phyloP scores from a whole-genome alignment of 2,888 invertebrate genomes.

The Megalurothrips usitatus region DNA sequence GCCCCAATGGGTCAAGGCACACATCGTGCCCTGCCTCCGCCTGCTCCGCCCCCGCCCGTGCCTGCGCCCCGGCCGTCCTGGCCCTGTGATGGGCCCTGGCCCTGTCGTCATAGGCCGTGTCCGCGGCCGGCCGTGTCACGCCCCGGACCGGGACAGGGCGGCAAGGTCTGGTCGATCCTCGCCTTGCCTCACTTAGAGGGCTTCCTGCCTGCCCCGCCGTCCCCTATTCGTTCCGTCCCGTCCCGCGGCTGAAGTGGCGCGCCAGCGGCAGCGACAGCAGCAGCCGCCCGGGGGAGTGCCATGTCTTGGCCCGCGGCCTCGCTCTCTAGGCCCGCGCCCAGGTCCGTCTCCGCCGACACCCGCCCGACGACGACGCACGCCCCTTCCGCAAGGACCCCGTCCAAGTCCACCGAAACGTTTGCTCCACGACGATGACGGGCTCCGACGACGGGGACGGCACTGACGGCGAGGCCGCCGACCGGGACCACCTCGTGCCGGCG shows the following conservation, averaged over 20 bases:
- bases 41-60: neutral
- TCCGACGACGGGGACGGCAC: neutral
- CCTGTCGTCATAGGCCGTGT: neutral
- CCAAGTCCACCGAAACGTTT: neutral
- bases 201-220: neutral
- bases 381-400: neutral
- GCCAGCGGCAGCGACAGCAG: too few relatives aligned
- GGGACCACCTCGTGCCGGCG: too few relatives aligned
- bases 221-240: too few relatives aligned
- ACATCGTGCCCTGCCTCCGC: neutral
- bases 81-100: too few relatives aligned
- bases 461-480: neutral
- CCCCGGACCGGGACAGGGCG: neutral
- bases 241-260: too few relatives aligned
- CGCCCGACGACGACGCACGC: neutral
- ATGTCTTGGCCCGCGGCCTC: neutral
- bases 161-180: neutral
- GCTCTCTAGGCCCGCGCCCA: neutral
- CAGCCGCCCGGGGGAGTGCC: neutral
- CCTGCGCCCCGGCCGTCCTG: too few relatives aligned
- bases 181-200: neutral
- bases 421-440: neutral
- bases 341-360: neutral
- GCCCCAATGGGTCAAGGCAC: slow-evolving; percentile 9
- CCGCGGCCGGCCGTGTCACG: neutral